Evolutionary conservation across 2,888 invertebrate genomes (phyloP), one percentile per base, ranked within the genome.

Genomic region (Stenichneumon culpator): DNA sequence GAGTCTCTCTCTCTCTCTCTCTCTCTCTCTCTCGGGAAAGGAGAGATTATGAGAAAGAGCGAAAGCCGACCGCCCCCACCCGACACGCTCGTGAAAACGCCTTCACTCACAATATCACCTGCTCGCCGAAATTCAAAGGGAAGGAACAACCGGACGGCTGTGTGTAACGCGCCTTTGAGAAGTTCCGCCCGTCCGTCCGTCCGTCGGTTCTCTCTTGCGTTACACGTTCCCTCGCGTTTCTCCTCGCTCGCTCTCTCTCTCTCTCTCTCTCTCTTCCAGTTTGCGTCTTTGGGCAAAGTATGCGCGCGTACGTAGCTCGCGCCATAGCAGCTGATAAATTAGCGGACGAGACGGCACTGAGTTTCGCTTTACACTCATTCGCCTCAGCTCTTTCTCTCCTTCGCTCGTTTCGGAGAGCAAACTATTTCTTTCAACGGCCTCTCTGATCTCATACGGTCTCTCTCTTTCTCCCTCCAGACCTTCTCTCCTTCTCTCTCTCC

Each of bases 341-440:
- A 86, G 86, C 82, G 84, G 63, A 84, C 81, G 84, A 84, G 86
- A 84, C 86, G 70, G 86, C 73, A 63, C 82, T 16, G 67, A 63
- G 67, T 54, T 75, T 78, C 81, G 39, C 63, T 82, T 50, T 60
- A 63, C 81, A 70, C 81, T 74, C 63, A 44, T 65, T 73, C 25
- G 67, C 36, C 65, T 52, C 57, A 14, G 72, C 44, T 68, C 44
- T 70, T 65, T 63, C 65, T 73, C 81, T 19, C 80, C 67, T 57
- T 52, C 39, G 67, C 72, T 60, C 60, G 68, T 74, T 79, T 60
- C 82, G 72, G 47, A 1, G 32, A 82, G 84, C 82, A 81, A 83
- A 87, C 87, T 87, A 88, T 88, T 88, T 88, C 87, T 88, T 86
- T 88, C 87, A 88, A 88, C 87, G 87, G 83, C 69, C 69, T 79